Base-by-base conservation (phyloP, 2,113 vertebrate species). In the Neolamprologus fasciatus region DNA sequence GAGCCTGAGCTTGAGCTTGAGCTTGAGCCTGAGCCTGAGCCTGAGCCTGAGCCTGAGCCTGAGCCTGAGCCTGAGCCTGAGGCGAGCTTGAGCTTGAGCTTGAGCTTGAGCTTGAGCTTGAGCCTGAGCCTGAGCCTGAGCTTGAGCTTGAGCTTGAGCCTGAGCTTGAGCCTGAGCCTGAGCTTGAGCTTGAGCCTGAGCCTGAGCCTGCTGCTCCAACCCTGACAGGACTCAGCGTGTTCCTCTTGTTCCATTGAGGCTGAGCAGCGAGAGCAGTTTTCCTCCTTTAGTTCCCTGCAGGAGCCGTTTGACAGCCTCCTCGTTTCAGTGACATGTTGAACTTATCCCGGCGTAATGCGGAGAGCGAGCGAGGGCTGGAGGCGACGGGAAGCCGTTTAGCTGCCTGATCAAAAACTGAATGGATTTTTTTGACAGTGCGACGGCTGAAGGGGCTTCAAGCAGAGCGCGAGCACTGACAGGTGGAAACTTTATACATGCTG, bases 281-380 rank as follows among this genome's bases (percentile, higher is more conserved):
- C 9, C 71, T 31, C 3, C 23, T 8, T 8, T 0, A 26, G 71
- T 13, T 53, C 17, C 9, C 50, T 31, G 23, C 76, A 54, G 19
- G 17, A 79, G 12, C 19, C 4, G 17, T 66, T 13, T 66, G 84
- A 71, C 58, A 19, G 17, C 2, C 50, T 14, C 8, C 9, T 31
- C 16, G 6, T 86, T 26, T 73, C 51, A 26, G 7, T 28, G 61
- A 54, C 79, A 35, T 4, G 61, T 47, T 81, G 79, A 23, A 81
- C 53, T 81, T 33, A 26, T 81, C 47, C 16, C 7, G 6, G 45
- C 3, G 2, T 81, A 7, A 4, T 50, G 58, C 5, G 5, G 45
- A 28, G 84, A 7, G 51, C 5, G 21, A 81, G 78, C 1, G 17
- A 50, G 53, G n/a, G 42, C 40, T 6, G 19, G 6, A 42, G 78